Evolutionary conservation across 30 jellyfish, hydroid and myxozoan species (phyloP).

Genomic region (Euphysa ruthae): DNA sequence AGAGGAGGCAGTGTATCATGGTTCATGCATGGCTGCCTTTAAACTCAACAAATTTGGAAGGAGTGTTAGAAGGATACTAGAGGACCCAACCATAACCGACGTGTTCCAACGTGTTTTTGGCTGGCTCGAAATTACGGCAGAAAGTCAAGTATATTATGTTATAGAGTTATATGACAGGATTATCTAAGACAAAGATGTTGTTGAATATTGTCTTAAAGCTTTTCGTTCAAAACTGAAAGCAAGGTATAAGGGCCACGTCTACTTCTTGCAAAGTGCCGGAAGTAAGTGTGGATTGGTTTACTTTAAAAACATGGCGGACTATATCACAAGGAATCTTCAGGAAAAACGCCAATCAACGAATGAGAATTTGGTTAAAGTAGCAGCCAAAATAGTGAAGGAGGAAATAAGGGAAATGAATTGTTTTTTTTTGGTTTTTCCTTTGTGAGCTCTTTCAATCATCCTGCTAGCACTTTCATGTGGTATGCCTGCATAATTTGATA

Average conservation of each 20-base stretch:
- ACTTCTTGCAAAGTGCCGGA: constrained; percentile 19
- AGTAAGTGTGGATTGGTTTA: constrained; percentile 20
- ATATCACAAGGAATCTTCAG: neutral
- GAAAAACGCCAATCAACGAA: constrained; percentile 12
- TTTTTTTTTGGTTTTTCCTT: too few relatives aligned
- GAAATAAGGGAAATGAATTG: too few relatives aligned
- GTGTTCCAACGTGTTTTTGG: constrained; percentile 8
- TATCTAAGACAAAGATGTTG: neutral
- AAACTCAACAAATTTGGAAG: neutral
- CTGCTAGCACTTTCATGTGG: too few relatives aligned
- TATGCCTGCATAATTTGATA: too few relatives aligned
- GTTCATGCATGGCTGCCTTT: constrained; percentile 11
- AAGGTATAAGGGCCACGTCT: constrained; percentile 24
- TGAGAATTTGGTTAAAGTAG: constrained; percentile 21
- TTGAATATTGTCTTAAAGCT: constrained; percentile 4
- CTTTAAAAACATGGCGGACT: constrained; percentile 43
- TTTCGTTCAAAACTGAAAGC: too few relatives aligned
- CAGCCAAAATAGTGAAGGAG: constrained; percentile 25
- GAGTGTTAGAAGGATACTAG: constrained; percentile 28
- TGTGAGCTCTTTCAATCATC: too few relatives aligned
- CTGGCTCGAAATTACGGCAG: constrained; percentile 26
- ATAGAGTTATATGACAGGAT: constrained; percentile 8
- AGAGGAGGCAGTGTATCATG: constrained; percentile 35
- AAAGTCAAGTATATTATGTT: constrained; percentile 15
- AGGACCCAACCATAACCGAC: constrained; percentile 19